phyloP scores from a whole-genome alignment of 2,797 vertebrate genomes.

The Danionella dracula region DNA sequence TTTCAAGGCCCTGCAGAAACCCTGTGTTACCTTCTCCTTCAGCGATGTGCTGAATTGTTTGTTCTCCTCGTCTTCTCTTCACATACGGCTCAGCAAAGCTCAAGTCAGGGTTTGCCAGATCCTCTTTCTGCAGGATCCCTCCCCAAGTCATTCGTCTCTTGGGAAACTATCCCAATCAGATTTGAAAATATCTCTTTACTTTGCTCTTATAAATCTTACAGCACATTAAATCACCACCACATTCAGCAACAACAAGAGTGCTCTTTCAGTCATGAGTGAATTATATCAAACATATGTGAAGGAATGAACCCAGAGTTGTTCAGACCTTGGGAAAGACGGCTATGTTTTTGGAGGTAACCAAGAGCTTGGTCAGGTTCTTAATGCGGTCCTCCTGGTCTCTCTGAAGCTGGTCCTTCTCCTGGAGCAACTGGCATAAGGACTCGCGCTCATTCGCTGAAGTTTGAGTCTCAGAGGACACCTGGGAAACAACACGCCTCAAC shows the following conservation, averaged over 20 bases:
- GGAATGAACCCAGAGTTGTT: too few species aligned
- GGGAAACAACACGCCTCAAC: too few species aligned
- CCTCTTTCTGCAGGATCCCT: constrained; percentile 68
- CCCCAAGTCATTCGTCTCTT: constrained; percentile 91
- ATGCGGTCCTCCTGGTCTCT: constrained; percentile 85
- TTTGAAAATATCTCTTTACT: too few species aligned
- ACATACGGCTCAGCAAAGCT: constrained; percentile 50
- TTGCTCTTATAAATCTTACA: too few species aligned
- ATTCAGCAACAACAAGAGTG: too few species aligned
- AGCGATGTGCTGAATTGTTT: constrained; percentile 13
- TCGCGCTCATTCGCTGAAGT: constrained; percentile 84
- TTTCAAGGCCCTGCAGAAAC: too few species aligned
- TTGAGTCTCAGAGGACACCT: constrained; percentile 84
- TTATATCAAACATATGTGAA: too few species aligned
- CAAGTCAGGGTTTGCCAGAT: constrained; percentile 46
- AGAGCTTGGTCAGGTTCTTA: constrained; percentile 79
- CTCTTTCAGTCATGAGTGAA: too few species aligned
- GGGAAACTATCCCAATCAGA: constrained; percentile 63
- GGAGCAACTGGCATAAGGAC: constrained; percentile 79
- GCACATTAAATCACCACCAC: too few species aligned
- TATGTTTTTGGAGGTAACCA: constrained; percentile 80
- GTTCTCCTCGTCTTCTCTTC: constrained; percentile 60
- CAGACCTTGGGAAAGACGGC: constrained; percentile 53
- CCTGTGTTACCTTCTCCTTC: constrained; percentile 48
- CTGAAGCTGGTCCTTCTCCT: constrained; percentile 89